Percentiles rank a stretch among this genome's conserved stretches.
Conservation (phyloP, 2,797 vertebrate species). For the Typhlichthys eigenmanni region DNA sequence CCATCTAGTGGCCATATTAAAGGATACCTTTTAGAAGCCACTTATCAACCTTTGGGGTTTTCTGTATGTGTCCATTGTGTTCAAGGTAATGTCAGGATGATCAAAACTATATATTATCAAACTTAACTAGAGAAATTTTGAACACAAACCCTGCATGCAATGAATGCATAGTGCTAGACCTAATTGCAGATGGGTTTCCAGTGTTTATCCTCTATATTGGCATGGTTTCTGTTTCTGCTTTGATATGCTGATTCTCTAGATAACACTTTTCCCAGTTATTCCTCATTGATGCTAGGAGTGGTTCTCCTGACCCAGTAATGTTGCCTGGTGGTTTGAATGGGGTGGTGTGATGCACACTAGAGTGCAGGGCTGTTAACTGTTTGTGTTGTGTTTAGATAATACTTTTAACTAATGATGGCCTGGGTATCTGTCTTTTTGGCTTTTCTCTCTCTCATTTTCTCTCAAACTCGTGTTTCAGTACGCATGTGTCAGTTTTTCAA, state of each 20-base stretch:
- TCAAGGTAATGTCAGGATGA: background rate
- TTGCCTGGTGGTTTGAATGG: conserved; percentile 9
- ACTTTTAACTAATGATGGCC: background rate
- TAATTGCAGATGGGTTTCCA: background rate
- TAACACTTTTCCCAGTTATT: too few relatives aligned
- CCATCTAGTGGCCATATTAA: conserved; percentile 38
- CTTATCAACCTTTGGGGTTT: background rate
- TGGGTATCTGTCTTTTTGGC: conserved; percentile 24
- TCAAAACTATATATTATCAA: background rate
- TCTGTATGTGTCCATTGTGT: background rate
- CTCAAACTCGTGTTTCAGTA: conserved; percentile 34
- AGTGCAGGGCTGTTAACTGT: conserved; percentile 12
- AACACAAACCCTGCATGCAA: conserved; percentile 41
- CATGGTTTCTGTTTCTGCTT: conserved; percentile 35
- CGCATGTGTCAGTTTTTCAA: conserved; percentile 46
- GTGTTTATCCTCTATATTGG: conserved; percentile 17
- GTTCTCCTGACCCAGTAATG: background rate
- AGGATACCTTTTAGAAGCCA: background rate
- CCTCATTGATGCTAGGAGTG: too few relatives aligned
- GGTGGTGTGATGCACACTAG: too few relatives aligned
- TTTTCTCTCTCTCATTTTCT: conserved; percentile 34
- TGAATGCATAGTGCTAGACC: conserved; percentile 13
- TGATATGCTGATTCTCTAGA: background rate
- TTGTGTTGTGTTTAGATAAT: conserved; percentile 3
- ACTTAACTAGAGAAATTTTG: background rate